Evolutionary conservation across 1,140 invertebrate species (phyloP), one percentile per base, ranked within the genome.

Genomic region (Musca domestica): DNA sequence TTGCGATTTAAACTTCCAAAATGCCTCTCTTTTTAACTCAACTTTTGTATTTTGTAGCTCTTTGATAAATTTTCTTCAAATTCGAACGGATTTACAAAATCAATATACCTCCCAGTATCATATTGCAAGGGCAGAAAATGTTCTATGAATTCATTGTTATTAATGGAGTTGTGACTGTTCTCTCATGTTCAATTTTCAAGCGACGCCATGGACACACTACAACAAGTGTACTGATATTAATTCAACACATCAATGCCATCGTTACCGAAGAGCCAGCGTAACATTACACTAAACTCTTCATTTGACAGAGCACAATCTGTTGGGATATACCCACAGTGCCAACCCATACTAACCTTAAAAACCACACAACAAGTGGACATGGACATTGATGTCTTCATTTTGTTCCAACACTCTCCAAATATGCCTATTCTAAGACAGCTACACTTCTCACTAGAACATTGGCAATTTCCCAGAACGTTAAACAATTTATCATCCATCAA

Each of bases 401-500:
- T 19, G 0, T n/a, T 19, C 23, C 7, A n/a, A n/a, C n/a, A 58
- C 23, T 14, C 2, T 30, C 54, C 25, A n/a, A 30, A 58, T n/a
- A 23, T 34, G 2, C 19, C 14, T n/a, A 30, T n/a, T 2, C 23
- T 30, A 27, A 30, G 9, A n/a, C 14, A 3, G 20, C 10, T n/a
- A 15, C 17, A 27, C 23, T 30, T 3, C 23, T 41, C 51, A 30
- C 30, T 15, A 20, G 27, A 41, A 61, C 56, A n/a, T 61, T 61
- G 34, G 56, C 64, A 65, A 65, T 65, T 65, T 65, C 64, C 64
- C 64, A 65, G 64, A 65, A 65, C 64, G 64, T 27, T 51, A 65
- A 51, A 49, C 64, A 25, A 65, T 65, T 65, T 51, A 65, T 65
- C 64, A 65, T 48, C 19, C n/a, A 22, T 30, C 27, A 30, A 30